These are phyloP conservation scores for Orestias chungarensis DNA, from an alignment of 2,797 vertebrate genomes.

Conservation along the genomic window DNA sequence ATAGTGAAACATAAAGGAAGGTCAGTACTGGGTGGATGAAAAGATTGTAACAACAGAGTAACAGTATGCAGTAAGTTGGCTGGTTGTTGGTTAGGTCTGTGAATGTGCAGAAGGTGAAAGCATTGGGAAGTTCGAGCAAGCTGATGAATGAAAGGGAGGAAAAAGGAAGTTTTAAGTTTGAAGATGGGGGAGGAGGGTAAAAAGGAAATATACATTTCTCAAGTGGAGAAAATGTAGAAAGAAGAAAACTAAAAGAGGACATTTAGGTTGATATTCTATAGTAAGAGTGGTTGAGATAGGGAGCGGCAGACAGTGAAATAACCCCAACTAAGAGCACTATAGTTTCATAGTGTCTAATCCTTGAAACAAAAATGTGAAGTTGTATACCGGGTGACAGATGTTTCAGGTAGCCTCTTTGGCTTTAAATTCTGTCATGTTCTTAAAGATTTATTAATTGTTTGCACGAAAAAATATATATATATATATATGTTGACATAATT, in stretches of 20 bases:
- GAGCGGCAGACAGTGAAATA: not conserved
- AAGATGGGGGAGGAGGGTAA: slow-evolving; percentile 23
- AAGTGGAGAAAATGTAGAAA: slow-evolving; percentile 6
- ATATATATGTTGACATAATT: not conserved
- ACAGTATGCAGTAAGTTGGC: slow-evolving; percentile 37
- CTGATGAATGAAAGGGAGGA: slow-evolving; percentile 43
- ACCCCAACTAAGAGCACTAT: not conserved
- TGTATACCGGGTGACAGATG: not conserved
- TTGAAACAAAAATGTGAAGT: not conserved
- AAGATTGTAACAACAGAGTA: slow-evolving; percentile 41
- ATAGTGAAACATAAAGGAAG: slow-evolving; percentile 48
- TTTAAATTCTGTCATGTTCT: not conserved
- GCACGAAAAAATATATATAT: not conserved
- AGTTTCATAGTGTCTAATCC: not conserved
- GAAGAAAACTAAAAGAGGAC: slow-evolving; percentile 12
- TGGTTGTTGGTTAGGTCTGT: slow-evolving; percentile 36
- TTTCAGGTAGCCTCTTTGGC: not conserved
- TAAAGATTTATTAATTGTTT: too few relatives aligned
- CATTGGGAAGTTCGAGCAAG: slow-evolving; percentile 16
- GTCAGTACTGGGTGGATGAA: slow-evolving; percentile 45
- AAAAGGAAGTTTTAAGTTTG: slow-evolving; percentile 21
- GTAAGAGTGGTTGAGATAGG: not conserved
- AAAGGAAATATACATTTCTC: not conserved
- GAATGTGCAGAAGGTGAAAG: slow-evolving; percentile 25
- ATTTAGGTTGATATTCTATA: not conserved